Evolutionary conservation across 2,888 invertebrate genomes (phyloP).

Genomic region (Patella ulyssiponensis): DNA sequence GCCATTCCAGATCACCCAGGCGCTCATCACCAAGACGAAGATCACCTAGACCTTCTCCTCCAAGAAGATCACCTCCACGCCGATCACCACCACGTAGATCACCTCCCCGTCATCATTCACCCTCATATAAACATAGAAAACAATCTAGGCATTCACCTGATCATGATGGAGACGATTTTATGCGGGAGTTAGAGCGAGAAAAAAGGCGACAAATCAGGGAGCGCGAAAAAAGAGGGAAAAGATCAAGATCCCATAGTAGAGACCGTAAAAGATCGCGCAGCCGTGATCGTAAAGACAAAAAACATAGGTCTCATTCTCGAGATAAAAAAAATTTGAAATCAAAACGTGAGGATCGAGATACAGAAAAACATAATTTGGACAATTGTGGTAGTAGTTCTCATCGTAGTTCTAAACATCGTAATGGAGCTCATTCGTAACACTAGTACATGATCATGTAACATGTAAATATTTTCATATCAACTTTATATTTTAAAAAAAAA

Average conservation of each 20-base stretch:
- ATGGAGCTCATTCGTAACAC: too few relatives aligned
- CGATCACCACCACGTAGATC: slow-evolving; percentile 34
- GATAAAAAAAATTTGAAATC: slow-evolving; percentile 27
- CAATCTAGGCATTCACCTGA: slow-evolving; percentile 28
- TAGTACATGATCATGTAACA: too few relatives aligned
- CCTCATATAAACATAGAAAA: slow-evolving; percentile 29
- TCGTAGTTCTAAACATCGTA: too few relatives aligned
- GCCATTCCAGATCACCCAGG: slow-evolving; percentile 19
- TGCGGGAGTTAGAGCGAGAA: slow-evolving; percentile 56
- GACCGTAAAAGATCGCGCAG: slow-evolving; percentile 34
- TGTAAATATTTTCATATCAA: too few relatives aligned
- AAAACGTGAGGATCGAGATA: slow-evolving; percentile 17
- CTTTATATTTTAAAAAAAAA: too few relatives aligned
- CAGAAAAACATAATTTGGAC: neutral
- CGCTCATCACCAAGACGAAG: slow-evolving; percentile 25
- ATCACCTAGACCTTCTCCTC: slow-evolving; percentile 26
- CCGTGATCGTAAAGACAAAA: slow-evolving; percentile 29
- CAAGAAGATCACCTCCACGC: slow-evolving; percentile 28
- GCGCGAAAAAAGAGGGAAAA: slow-evolving; percentile 34
- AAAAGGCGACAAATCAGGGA: slow-evolving; percentile 56
- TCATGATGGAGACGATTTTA: slow-evolving; percentile 48
- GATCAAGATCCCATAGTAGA: slow-evolving; percentile 9
- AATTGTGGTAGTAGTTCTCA: too few relatives aligned
- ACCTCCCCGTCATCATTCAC: slow-evolving; percentile 24
- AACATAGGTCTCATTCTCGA: slow-evolving; percentile 39